Base-by-base conservation (phyloP, 2,888 invertebrate genomes). In the Periphyllus acericola region DNA sequence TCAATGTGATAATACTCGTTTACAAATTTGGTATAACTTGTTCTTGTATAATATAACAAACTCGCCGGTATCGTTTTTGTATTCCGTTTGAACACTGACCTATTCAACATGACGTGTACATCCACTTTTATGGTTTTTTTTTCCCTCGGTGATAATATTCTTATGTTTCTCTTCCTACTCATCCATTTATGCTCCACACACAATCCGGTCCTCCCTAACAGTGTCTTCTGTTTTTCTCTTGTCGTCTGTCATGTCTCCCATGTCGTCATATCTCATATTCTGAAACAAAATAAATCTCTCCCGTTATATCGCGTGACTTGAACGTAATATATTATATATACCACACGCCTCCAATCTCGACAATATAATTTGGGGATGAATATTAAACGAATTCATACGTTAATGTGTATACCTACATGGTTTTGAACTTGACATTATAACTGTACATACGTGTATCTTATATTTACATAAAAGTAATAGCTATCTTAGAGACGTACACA, bases 201-300 rank as follows among this genome's bases (percentile, higher is more conserved):
- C 80, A 34, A n/a, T 46, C 46, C 46, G 66, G 66, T 60, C 66
- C 36, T 36, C 29, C 36, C 66, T 66, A 60, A 46, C 60, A 60
- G 60, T 80, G 29, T 66, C 66, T 80, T 66, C 66, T 66, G 60
- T 60, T 60, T 60, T 60, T 60, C 60, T 60, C 66, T 80, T 80
- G 80, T 80, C 66, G 9, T 29, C 9, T 66, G 21, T 32, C 66
- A 29, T n/a, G 19, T 40, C n/a, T 36, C 36, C 5, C 14, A 60
- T 32, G 25, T 60, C 60, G 5, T 21, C 60, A 60, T 60, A 25
- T 60, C 21, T 40, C 29, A 19, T 21, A 66, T 66, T 66, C 9
- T 3, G 1, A n/a, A 80, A 80, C 19, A 80, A 40, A 66, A 66
- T 80, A 80, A 80, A 66, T 66, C 80, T 0, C n/a, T 29, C 8